phyloP scores from a whole-genome alignment of 2,113 vertebrate genomes.

The Myrmecobius fasciatus region DNA sequence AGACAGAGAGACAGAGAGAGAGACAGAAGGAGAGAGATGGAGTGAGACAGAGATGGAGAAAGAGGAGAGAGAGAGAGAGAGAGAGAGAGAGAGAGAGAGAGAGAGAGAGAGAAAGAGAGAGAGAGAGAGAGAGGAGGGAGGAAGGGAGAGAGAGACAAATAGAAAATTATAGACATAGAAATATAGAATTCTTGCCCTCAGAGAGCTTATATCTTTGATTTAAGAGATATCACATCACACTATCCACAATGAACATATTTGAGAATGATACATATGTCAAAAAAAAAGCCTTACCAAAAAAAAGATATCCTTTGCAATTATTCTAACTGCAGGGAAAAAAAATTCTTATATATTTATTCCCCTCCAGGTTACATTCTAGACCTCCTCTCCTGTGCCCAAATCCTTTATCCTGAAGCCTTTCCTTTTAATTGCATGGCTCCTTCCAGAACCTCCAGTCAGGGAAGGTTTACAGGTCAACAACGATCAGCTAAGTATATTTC shows the following conservation, averaged over 20 bases:
- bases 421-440: too few relatives aligned
- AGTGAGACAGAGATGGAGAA: too few relatives aligned
- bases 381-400: too few relatives aligned
- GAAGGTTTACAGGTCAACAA: neutral
- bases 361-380: neutral
- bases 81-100: too few relatives aligned
- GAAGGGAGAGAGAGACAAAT: too few relatives aligned
- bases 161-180: too few relatives aligned
- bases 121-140: too few relatives aligned
- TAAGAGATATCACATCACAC: neutral
- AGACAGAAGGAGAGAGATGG: too few relatives aligned
- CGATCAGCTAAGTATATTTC: too few relatives aligned
- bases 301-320: neutral
- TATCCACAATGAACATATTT: neutral
- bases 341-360: neutral
- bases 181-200: neutral
- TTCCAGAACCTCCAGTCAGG: neutral
- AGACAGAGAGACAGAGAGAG: neutral
- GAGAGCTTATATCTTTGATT: neutral
- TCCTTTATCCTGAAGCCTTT: neutral
- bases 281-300: neutral
- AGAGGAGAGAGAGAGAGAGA: too few relatives aligned
- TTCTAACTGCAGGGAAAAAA: neutral
- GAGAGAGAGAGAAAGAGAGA: too few relatives aligned
- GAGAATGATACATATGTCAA: neutral